Evolutionary conservation across 1,140 invertebrate species (phyloP).

Genomic region (Chironomus striatipennis): DNA sequence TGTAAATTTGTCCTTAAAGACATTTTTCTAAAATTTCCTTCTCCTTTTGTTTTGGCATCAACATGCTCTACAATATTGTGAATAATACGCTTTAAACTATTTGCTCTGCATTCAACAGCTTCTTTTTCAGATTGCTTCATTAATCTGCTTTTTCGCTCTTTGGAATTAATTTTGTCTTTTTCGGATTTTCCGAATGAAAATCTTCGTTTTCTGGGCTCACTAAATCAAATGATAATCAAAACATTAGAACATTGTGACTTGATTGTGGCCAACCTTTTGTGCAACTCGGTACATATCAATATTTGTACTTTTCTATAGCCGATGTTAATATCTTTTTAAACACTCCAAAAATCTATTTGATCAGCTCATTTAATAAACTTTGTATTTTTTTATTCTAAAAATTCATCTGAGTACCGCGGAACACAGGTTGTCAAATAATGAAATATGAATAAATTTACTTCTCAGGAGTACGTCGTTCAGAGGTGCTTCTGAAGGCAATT

Average conservation of each 20-base stretch:
- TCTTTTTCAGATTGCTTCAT: slow-evolving; percentile 41
- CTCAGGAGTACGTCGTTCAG: slow-evolving; percentile 29
- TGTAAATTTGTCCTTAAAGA: slow-evolving; percentile 1
- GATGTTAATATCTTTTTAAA: too few species aligned
- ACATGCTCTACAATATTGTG: slow-evolving; percentile 74
- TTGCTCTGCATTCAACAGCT: slow-evolving; percentile 51
- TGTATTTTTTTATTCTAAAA: too few species aligned
- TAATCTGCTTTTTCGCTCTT: slow-evolving; percentile 36
- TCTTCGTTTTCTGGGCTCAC: not conserved
- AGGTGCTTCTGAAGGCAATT: slow-evolving; percentile 32
- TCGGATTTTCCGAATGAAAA: slow-evolving; percentile 33
- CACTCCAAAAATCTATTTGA: too few species aligned
- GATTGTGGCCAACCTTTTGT: too few species aligned
- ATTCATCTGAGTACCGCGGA: too few species aligned
- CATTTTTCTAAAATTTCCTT: not conserved
- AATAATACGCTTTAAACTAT: slow-evolving; percentile 83
- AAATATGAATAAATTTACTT: slow-evolving; percentile 26
- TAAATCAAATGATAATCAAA: too few species aligned
- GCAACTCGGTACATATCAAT: too few species aligned
- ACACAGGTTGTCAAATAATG: too few species aligned
- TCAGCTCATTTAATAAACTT: too few species aligned
- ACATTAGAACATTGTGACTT: too few species aligned
- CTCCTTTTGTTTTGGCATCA: slow-evolving; percentile 46
- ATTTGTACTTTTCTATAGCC: too few species aligned
- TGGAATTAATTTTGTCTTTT: slow-evolving; percentile 37